These are phyloP conservation scores for Rhopalosiphum nymphaeae DNA, from an alignment of 2,888 invertebrate species.

Conservation along the genomic window DNA sequence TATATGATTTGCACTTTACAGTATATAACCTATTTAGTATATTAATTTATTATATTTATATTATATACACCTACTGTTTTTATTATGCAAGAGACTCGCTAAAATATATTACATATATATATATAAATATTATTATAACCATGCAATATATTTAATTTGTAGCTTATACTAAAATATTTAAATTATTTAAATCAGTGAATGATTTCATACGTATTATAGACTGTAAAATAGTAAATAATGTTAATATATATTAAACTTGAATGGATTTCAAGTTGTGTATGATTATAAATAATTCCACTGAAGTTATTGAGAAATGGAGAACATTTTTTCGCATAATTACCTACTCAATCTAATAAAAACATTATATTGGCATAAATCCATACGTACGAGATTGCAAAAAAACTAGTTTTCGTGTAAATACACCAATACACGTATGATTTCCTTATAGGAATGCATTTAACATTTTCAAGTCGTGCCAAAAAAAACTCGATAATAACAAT, in stretches of 20 bases:
- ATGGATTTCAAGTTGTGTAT: neutral
- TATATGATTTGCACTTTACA: neutral
- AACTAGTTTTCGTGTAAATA: neutral
- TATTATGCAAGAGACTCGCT: neutral
- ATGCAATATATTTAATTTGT: neutral
- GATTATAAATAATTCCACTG: neutral
- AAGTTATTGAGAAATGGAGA: neutral
- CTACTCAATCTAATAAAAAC: neutral
- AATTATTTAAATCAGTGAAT: neutral
- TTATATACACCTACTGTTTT: neutral
- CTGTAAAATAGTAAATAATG: neutral
- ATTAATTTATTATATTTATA: neutral
- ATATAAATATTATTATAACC: neutral
- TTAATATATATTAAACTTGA: neutral
- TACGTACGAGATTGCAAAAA: neutral
- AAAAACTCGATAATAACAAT: neutral
- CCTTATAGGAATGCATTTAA: neutral
- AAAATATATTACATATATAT: neutral
- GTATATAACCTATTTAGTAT: neutral
- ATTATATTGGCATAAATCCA: neutral
- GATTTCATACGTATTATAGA: neutral
- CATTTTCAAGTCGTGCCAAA: constrained; percentile 7
- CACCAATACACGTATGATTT: neutral
- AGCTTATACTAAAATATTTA: neutral
- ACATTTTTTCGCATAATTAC: neutral